Evolutionary conservation across 2,888 invertebrate species (phyloP), one percentile per base, ranked within the genome.

Genomic region (Pristionchus arcanus): DNA sequence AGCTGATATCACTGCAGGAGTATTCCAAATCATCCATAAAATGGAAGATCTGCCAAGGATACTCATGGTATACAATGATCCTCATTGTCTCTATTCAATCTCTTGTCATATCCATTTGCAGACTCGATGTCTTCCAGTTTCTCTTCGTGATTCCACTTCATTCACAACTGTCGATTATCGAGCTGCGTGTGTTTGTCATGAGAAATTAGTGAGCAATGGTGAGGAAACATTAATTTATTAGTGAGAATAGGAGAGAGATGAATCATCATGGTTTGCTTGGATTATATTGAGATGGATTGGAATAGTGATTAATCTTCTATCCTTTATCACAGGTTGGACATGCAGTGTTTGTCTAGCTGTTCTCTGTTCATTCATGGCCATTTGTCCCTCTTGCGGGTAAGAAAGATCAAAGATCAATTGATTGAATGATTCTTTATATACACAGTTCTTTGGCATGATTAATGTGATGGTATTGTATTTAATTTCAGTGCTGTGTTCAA

Each of bases 1-100:
- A 37, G 81, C 89, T n/a, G 89, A 89, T 81, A 89, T 89, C 63
- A 89, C 89, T n/a, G 81, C 55, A 4, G 89, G 89, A 55, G 89
- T 59, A 53, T 89, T 89, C 89, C 37, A 66, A 21, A 63, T 16
- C 2, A 42, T 63, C 13, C 16, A 53, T 15, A 19, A 28, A 37
- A 25, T 49, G 2, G 49, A 89, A 21, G 37, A 89, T 19, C 34
- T 89, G 1, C 55, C 66, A 3, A 28, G 77, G 21, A 28, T 81
- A 15, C 63, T 89, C 31, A 55, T 89, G 89, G 89, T 89, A n/a
- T 16, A 9, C 77, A 15, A 4, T 28, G 37, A 16, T 37, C 74
- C 9, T 31, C 42, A 49, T 11, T 49, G 0, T 49, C 42, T 11
- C 9, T 49, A 16, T 19, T 74, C 74, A 34, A 16, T 74, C 21